These are phyloP conservation scores for Argyrosomus regius DNA, from an alignment of 2,797 vertebrate species.

Conservation along the genomic window DNA sequence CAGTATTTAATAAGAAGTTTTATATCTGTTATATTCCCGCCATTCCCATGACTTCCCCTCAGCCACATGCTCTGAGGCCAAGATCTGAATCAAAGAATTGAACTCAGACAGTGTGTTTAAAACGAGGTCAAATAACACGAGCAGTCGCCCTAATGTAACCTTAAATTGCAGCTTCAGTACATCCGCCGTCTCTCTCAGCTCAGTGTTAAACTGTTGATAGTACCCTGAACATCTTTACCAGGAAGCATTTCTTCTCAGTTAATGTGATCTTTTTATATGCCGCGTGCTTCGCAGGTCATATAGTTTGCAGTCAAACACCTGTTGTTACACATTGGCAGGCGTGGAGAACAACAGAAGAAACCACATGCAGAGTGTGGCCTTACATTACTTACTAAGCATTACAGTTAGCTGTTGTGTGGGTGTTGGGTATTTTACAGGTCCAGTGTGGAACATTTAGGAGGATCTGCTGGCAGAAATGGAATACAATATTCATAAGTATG, in stretches of 20 bases:
- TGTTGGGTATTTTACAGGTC: not conserved
- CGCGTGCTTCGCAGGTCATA: conserved; percentile 68
- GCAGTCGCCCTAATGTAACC: not conserved
- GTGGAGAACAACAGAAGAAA: conserved; percentile 31
- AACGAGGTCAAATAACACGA: not conserved
- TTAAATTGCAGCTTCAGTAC: not conserved
- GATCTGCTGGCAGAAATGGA: no score
- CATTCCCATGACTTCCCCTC: conserved; percentile 21
- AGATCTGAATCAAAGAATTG: not conserved
- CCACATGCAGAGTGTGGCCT: conserved; percentile 4
- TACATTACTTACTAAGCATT: not conserved
- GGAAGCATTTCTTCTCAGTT: conserved; percentile 53
- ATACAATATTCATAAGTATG: no score
- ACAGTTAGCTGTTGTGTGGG: conserved; percentile 1
- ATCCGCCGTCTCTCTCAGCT: not conserved
- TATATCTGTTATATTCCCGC: not conserved
- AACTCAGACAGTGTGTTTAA: not conserved
- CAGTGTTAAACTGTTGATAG: not conserved
- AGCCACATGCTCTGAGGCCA: conserved; percentile 1
- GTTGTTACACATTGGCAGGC: conserved; percentile 47
- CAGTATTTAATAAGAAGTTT: not conserved
- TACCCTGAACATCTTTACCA: conserved; percentile 57
- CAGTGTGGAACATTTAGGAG: no score
- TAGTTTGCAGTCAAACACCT: conserved; percentile 67
- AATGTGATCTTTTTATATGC: conserved; percentile 68